Conservation (phyloP, 2,113 vertebrate species). For the Chelonoidis abingdonii region DNA sequence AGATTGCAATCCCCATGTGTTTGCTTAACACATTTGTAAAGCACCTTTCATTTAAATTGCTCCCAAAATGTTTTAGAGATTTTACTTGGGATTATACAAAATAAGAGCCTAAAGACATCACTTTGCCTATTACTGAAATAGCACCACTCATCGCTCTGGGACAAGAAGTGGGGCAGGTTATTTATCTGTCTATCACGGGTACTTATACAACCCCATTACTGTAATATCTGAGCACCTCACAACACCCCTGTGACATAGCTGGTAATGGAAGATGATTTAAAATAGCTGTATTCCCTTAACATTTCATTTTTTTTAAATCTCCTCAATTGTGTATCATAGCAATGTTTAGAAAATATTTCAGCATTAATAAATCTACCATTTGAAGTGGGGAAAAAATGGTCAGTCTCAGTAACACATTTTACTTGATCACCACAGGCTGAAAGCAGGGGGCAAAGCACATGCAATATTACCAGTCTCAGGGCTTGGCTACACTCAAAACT, state of each 20-base stretch:
- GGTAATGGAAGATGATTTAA: no score
- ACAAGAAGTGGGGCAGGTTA: neutral
- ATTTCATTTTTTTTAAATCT: no score
- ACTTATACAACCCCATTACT: neutral
- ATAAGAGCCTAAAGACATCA: neutral
- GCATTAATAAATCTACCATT: no score
- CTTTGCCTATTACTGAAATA: neutral
- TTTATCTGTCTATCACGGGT: neutral
- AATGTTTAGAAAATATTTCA: no score
- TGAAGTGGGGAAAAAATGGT: no score
- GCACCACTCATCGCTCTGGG: neutral
- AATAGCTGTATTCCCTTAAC: no score
- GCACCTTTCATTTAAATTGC: neutral
- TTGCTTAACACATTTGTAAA: neutral
- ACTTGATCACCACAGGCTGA: no score
- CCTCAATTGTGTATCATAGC: no score
- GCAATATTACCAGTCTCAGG: no score
- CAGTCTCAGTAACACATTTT: no score
- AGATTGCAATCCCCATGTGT: neutral
- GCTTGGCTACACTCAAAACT: no score
- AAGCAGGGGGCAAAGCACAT: no score
- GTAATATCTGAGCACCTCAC: neutral
- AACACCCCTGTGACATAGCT: neutral
- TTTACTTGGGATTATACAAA: neutral
- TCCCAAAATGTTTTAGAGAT: neutral